Percentiles rank a stretch among this genome's conserved stretches.
Conservation (phyloP, 2,888 invertebrate species). For the Hoplodrina ambigua region DNA sequence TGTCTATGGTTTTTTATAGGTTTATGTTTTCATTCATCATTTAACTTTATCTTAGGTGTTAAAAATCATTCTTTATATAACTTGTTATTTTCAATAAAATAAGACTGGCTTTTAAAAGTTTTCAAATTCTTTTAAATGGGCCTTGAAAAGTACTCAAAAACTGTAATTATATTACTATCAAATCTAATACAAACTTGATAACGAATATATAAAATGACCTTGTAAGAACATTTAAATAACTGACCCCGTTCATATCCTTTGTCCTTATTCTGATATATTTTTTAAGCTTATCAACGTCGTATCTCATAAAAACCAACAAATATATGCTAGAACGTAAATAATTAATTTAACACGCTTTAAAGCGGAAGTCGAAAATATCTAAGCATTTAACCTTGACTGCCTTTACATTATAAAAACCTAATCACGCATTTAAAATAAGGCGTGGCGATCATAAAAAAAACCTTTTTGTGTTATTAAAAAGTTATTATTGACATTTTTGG, state of each 20-base stretch:
- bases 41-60: too few relatives aligned
- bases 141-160: not conserved
- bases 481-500: slow-evolving; percentile 47
- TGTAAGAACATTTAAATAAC: slow-evolving; percentile 9
- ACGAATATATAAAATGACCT: slow-evolving; percentile 28
- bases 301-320: slow-evolving; percentile 34
- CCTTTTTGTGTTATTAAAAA: slow-evolving; percentile 49
- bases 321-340: slow-evolving; percentile 45
- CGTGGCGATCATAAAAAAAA: slow-evolving; percentile 60
- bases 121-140: too few relatives aligned
- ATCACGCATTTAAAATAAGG: slow-evolving; percentile 48
- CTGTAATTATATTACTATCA: not conserved
- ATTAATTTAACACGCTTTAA: slow-evolving; percentile 59
- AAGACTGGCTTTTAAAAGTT: too few relatives aligned
- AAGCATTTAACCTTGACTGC: slow-evolving; percentile 49
- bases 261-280: slow-evolving; percentile 27
- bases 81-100: too few relatives aligned
- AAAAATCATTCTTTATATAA: too few relatives aligned
- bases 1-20: too few relatives aligned
- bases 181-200: not conserved
- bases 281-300: not conserved
- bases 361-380: slow-evolving; percentile 60
- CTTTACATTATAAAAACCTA: slow-evolving; percentile 42
- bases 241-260: slow-evolving; percentile 35
- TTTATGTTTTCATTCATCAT: too few relatives aligned